Evolutionary conservation across 2,797 vertebrate species (phyloP).

Genomic region (Carduelis carduelis): DNA sequence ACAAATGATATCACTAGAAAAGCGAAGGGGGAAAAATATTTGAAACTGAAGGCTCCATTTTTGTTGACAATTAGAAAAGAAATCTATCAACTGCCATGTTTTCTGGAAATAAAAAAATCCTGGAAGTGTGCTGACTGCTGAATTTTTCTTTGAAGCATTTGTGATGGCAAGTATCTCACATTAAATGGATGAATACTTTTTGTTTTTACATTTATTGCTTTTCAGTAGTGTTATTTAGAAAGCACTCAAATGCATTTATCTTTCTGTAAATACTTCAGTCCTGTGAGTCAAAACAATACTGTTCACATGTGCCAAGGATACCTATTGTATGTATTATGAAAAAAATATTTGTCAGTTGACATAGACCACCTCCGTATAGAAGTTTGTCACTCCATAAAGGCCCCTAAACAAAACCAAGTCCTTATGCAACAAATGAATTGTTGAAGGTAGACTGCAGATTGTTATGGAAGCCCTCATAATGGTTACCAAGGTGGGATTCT

Average conservation of each 20-base stretch:
- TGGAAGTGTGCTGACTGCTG: not conserved
- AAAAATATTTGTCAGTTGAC: not conserved
- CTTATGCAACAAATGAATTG: not conserved
- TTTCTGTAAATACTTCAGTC: not conserved
- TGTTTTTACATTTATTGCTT: not conserved
- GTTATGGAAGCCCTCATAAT: not conserved
- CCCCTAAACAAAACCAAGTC: not conserved
- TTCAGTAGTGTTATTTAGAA: slow-evolving; percentile 5
- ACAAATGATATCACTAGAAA: not conserved
- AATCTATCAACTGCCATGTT: not conserved
- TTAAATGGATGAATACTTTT: slow-evolving; percentile 7
- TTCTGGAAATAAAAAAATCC: not conserved
- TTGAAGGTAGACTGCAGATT: not conserved
- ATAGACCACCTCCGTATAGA: not conserved
- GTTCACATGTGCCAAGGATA: not conserved
- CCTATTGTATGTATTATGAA: not conserved
- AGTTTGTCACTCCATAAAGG: not conserved
- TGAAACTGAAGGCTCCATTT: not conserved
- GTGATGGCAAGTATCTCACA: not conserved
- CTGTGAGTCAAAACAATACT: not conserved
- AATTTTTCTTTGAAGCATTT: not conserved
- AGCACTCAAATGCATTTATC: not conserved
- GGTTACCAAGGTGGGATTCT: not conserved
- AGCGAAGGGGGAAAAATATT: not conserved
- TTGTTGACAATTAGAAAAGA: not conserved